Evolutionary conservation across 2,113 vertebrate species (phyloP).

Genomic region (Rhinichthys klamathensis): DNA sequence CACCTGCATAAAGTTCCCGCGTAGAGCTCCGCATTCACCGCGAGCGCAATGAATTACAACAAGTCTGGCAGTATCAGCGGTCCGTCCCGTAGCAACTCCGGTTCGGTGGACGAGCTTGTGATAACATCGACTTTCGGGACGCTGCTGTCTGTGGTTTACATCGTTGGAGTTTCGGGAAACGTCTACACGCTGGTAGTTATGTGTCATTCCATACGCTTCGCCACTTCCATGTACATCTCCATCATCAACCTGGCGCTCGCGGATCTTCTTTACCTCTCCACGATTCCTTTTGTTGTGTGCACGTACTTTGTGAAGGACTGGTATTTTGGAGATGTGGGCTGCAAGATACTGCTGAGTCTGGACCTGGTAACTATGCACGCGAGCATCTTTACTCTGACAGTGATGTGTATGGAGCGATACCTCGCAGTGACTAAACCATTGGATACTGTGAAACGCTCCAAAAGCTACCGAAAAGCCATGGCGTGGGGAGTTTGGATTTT

Average conservation of each 20-base stretch:
- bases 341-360: slow-evolving; percentile 87
- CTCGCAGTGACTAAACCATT: slow-evolving; percentile 89
- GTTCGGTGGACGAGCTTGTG: slow-evolving; percentile 75
- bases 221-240: slow-evolving; percentile 89
- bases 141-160: slow-evolving; percentile 84
- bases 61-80: slow-evolving; percentile 56
- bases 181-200: slow-evolving; percentile 91
- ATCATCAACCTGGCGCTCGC: slow-evolving; percentile 91
- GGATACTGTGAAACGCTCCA: slow-evolving; percentile 83
- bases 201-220: slow-evolving; percentile 86
- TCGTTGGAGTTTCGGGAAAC: slow-evolving; percentile 86
- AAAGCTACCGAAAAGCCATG: slow-evolving; percentile 82
- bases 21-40: not conserved
- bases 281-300: slow-evolving; percentile 91
- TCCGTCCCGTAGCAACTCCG: slow-evolving; percentile 60
- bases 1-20: slow-evolving; percentile 58
- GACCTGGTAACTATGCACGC: slow-evolving; percentile 94
- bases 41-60: slow-evolving; percentile 68
- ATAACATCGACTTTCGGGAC: slow-evolving; percentile 87
- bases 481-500: slow-evolving; percentile 85
- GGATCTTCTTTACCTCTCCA: slow-evolving; percentile 91
- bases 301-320: slow-evolving; percentile 92
- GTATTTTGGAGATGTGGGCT: slow-evolving; percentile 91
- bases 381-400: slow-evolving; percentile 92
- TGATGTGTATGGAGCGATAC: slow-evolving; percentile 92